Evolutionary conservation across 2,113 vertebrate genomes (phyloP), one percentile per base, ranked within the genome.

Genomic region (Columba livia): DNA sequence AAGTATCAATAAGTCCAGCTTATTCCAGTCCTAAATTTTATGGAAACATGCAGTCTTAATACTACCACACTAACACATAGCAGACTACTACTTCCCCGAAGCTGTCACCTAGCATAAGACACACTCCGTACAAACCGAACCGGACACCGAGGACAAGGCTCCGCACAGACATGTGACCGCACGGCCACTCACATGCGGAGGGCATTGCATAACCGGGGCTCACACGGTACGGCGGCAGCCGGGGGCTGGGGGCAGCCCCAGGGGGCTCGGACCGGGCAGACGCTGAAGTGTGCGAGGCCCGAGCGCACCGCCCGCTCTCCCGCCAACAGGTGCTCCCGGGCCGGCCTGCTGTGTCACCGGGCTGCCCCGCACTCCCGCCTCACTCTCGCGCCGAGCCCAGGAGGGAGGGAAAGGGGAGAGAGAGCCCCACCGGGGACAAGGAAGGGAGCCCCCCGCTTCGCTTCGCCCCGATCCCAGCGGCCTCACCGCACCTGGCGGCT

Each of bases 161-260:
- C 92, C 19, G 75, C 71, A 10, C 54, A 9, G 12, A 4, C 96
- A 90, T 90, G 94, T 95, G 96, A 95, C 94, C 3, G 67, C 34
- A 11, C 0, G 79, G 88, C 56, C 9, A n/a, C 94, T 93, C 95
- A 93, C 94, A 94, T 70, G 90, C 83, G 12, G 10, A 0, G 79
- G 58, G 64, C 94, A 67, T 95, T 96, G 95, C 96, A 93, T 84
- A 96, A 95, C 81, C 67, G 3, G 82, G 71, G 54, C 93, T 32
- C 51, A 28, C 69, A 19, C 47, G 12, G 89, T 31, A 25, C 1
- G 44, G 53, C 89, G n/a, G 60, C 89, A 53, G 5, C 67, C 83
- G 34, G 79, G 42, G 70, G 61, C 29, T 0, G 50, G 0, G 0
- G 0, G 42, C 21, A 9, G 15, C 0, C 3, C 25, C 85, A 1